Conservation (phyloP, 2,113 vertebrate genomes). For the Pan troglodytes region DNA sequence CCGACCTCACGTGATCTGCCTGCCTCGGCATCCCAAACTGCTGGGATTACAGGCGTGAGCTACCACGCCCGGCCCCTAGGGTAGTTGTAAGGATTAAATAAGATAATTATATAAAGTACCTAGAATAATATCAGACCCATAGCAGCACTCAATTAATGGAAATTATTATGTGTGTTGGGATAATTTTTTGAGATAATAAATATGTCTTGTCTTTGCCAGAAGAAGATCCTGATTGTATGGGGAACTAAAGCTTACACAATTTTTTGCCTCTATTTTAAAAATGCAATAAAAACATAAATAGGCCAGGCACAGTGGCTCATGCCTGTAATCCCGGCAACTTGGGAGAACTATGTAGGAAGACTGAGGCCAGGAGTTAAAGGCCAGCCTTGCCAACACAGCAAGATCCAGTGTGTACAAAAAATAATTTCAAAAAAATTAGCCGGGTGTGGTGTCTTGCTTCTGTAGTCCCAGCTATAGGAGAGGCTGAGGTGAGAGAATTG, state of each 20-base stretch:
- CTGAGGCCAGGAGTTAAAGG: too few relatives aligned
- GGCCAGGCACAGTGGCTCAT: too few relatives aligned
- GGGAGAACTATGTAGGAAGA: too few relatives aligned
- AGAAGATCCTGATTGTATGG: slow-evolving; percentile 10
- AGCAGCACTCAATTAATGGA: neutral
- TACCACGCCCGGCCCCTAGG: neutral
- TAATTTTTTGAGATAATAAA: slow-evolving; percentile 32
- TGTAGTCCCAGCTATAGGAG: too few relatives aligned
- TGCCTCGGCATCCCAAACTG: too few relatives aligned
- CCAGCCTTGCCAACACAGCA: too few relatives aligned
- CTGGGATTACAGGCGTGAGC: too few relatives aligned
- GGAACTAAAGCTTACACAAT: neutral
- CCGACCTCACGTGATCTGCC: too few relatives aligned
- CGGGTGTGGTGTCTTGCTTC: too few relatives aligned
- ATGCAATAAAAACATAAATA: neutral
- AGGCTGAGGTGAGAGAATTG: too few relatives aligned
- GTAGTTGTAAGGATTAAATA: slow-evolving; percentile 31
- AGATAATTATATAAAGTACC: neutral
- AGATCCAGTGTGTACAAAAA: neutral
- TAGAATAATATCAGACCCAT: neutral
- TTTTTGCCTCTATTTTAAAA: neutral
- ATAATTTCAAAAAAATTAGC: neutral
- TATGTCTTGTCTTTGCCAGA: neutral
- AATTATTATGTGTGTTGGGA: neutral
- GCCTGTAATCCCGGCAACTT: too few relatives aligned